phyloP scores from a whole-genome alignment of 2,888 invertebrate genomes.

The Leistus spinibarbis region DNA sequence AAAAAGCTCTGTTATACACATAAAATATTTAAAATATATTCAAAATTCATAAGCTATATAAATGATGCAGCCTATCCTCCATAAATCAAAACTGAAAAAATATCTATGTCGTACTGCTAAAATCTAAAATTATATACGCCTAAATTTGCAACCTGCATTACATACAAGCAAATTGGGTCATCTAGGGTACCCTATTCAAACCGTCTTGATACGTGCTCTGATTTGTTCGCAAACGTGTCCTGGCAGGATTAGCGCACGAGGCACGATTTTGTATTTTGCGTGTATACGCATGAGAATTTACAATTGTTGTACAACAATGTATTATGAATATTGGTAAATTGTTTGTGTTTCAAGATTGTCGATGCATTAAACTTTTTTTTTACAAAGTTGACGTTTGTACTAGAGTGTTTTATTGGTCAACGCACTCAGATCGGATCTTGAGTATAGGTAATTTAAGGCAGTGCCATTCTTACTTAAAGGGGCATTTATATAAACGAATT shows the following conservation, averaged over 20 bases:
- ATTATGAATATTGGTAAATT: background rate
- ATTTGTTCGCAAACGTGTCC: slow-evolving; percentile 1
- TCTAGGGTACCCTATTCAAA: slow-evolving; percentile 11
- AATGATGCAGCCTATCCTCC: background rate
- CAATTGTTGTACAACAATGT: background rate
- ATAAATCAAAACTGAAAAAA: background rate
- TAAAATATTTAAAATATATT: background rate
- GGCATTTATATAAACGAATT: too few relatives aligned
- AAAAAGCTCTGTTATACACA: background rate
- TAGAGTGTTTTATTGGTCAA: background rate
- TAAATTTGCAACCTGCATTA: slow-evolving; percentile 2
- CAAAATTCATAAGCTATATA: background rate
- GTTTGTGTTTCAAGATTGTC: background rate
- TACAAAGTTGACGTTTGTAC: background rate
- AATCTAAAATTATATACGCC: slow-evolving; percentile 6
- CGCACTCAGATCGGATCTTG: background rate
- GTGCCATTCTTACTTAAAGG: background rate
- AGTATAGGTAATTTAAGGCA: background rate
- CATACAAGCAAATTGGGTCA: slow-evolving; percentile 31
- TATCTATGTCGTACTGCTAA: background rate
- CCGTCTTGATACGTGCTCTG: slow-evolving; percentile 11
- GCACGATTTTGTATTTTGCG: background rate
- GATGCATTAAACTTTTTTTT: background rate
- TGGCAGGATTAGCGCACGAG: slow-evolving; percentile 21
- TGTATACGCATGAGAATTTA: background rate